Base-by-base conservation (phyloP, 1,140 invertebrate species). In the Heterodera carotae region DNA sequence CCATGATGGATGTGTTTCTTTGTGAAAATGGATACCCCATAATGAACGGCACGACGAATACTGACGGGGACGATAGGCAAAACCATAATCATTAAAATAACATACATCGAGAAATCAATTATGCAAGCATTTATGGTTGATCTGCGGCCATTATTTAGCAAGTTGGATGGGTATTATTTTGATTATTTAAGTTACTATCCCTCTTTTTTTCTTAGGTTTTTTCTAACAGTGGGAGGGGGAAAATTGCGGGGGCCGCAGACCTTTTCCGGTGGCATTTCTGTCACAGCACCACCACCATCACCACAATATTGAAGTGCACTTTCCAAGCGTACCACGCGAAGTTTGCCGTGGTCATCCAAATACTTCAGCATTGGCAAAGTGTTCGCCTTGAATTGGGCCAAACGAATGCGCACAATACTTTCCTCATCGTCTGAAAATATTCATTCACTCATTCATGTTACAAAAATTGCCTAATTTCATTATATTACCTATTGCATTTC, bases 351-450 rank as follows among this genome's bases (percentile, higher is more conserved):
- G 59, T 86, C 85, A 60, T 86, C 85, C 25, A 86, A 69, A 59
- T 85, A 64, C 75, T 87, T 86, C 22, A 86, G 75, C 85, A 86
- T 86, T 15, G 85, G 85, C 15, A 86, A 77, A 1, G 86, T 86
- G 76, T 86, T 86, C 62, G 83, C 77, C 76, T 86, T 86, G 73
- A 86, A 86, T 6, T 81, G 76, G 10, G 56, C 78, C 29, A 86
- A 62, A 56, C 86, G 77, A 12, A 70, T 43, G 62, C 81, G 77
- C 2, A 87, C 74, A 36, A 83, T 69, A 36, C 77, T 75, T 39
- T 84, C 81, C 1, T 75, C 81, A 70, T 86, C 85, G 70, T 87
- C 85, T 84, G 66, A 67, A 79, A 27, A n/a, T 18, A 22, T 22
- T 76, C 3, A 18, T n/a, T n/a, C n/a, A n/a, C n/a, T n/a, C n/a